Conservation (phyloP, 1,140 invertebrate genomes). For the Neoseiulus cucumeris region DNA sequence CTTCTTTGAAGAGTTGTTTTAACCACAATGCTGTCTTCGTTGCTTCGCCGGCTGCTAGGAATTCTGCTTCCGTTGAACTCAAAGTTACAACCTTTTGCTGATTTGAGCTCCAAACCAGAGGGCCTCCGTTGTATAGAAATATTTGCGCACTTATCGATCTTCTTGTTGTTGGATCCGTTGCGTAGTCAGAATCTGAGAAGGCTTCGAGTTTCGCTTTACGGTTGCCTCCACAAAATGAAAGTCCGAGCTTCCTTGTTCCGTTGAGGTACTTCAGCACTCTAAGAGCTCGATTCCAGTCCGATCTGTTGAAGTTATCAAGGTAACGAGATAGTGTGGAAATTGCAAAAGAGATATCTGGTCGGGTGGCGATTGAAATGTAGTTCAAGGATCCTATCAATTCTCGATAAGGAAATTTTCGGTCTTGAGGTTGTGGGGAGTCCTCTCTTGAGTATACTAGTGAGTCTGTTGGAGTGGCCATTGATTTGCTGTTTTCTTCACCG, state of each 20-base stretch:
- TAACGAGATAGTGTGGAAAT: too few species aligned
- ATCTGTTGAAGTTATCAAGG: background rate
- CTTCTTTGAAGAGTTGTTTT: background rate
- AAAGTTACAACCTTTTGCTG: too few species aligned
- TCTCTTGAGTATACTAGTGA: too few species aligned
- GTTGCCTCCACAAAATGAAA: background rate
- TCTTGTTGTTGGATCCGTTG: too few species aligned
- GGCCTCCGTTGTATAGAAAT: too few species aligned
- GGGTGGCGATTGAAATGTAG: background rate
- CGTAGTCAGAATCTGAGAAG: too few species aligned
- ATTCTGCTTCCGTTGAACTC: too few species aligned
- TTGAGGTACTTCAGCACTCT: background rate
- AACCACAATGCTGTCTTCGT: background rate
- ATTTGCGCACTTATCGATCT: too few species aligned
- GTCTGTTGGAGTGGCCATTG: too few species aligned
- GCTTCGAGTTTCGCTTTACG: background rate
- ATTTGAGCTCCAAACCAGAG: too few species aligned
- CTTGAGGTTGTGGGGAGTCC: background rate
- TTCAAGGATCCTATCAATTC: background rate
- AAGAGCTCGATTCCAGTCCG: background rate
- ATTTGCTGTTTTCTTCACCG: too few species aligned
- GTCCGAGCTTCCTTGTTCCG: background rate
- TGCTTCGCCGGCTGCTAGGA: background rate
- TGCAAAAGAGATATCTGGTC: too few species aligned
- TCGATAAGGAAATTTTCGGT: background rate